Evolutionary conservation across 2,888 invertebrate genomes (phyloP).

Genomic region (Octonoba sinensis): DNA sequence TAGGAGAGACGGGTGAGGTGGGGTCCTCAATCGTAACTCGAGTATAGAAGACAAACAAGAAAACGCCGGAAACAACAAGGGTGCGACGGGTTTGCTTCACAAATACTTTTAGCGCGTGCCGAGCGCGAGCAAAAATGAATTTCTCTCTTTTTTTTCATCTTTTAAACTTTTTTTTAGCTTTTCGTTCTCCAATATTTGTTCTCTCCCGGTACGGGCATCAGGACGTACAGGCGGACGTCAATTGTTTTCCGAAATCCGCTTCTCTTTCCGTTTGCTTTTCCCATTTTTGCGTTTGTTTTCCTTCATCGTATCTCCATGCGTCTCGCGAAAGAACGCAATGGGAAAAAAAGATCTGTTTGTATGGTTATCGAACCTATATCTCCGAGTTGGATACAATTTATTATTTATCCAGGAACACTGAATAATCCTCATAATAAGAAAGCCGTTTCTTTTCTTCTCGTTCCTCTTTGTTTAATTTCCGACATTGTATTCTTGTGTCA

Average conservation of each 20-base stretch:
- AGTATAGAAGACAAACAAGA: constrained; percentile 61
- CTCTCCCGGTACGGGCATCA: constrained; percentile 18
- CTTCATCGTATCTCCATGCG: constrained; percentile 11
- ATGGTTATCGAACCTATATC: too few species aligned
- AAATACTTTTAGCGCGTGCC: constrained; percentile 57
- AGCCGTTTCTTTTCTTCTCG: too few species aligned
- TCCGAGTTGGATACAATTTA: too few species aligned
- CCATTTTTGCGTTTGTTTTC: constrained; percentile 47
- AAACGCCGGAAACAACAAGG: constrained; percentile 50
- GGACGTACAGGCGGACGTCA: constrained; percentile 27
- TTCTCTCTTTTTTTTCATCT: constrained; percentile 62
- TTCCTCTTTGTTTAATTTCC: too few species aligned
- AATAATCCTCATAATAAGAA: too few species aligned
- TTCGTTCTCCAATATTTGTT: constrained; percentile 39
- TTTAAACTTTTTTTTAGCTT: constrained; percentile 62
- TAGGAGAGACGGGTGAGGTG: constrained; percentile 4
- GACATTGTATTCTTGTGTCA: too few species aligned
- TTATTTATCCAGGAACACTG: too few species aligned
- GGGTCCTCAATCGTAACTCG: constrained; percentile 17
- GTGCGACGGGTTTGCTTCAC: constrained; percentile 50
- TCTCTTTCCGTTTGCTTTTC: constrained; percentile 55
- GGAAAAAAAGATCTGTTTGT: too few species aligned
- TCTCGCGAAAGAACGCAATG: too few species aligned
- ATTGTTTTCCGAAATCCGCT: constrained; percentile 59
- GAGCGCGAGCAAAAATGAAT: constrained; percentile 53